Conservation (phyloP, 2,797 vertebrate species). For the Clamator glandarius region DNA sequence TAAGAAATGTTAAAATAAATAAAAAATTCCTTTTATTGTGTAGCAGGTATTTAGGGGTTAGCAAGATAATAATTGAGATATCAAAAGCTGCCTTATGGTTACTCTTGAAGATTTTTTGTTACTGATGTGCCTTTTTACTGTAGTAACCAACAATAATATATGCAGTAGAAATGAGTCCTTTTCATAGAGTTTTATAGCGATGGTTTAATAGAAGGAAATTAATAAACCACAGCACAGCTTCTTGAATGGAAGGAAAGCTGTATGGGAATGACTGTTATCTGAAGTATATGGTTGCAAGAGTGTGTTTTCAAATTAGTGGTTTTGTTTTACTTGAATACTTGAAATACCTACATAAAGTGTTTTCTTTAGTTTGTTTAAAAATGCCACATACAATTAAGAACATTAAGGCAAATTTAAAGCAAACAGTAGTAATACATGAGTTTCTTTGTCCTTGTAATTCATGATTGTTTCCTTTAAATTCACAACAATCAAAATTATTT, state of each 20-base stretch:
- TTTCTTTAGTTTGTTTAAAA: background rate
- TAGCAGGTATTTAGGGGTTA: background rate
- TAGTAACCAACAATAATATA: background rate
- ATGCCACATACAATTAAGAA: rapidly evolving
- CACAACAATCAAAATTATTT: background rate
- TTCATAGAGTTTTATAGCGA: background rate
- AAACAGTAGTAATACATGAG: background rate
- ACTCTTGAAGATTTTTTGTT: background rate
- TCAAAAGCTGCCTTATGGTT: background rate
- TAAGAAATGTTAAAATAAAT: background rate
- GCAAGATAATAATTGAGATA: constrained; percentile 5
- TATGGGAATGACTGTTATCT: background rate
- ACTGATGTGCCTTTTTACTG: background rate
- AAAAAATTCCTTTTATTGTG: background rate
- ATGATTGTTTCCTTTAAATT: background rate
- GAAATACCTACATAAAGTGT: background rate
- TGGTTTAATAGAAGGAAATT: background rate
- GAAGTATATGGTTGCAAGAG: background rate
- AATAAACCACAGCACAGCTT: background rate
- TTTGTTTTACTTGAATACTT: background rate
- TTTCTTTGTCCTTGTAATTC: background rate
- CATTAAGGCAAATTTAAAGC: background rate
- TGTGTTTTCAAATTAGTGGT: background rate
- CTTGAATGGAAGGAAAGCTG: background rate
- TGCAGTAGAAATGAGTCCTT: background rate